Percentiles rank a stretch among this genome's conserved stretches.
These are phyloP conservation scores for Eulemur albifrons DNA, from an alignment of 2,797 vertebrate species.

Conservation along the genomic window DNA sequence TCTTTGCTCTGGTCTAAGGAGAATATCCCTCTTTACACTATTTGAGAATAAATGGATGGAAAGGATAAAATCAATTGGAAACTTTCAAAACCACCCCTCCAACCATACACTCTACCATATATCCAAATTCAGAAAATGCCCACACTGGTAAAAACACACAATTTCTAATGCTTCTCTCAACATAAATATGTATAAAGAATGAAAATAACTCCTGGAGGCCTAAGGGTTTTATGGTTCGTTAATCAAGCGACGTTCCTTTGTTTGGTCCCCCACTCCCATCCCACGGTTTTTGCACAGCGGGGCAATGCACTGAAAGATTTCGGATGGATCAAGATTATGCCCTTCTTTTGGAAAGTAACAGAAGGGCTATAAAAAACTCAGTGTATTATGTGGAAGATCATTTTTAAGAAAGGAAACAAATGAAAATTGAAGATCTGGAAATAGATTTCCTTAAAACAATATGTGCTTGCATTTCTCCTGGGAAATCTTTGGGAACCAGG, in stretches of 20 bases:
- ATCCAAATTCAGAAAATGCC: neutral
- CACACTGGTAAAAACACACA: neutral
- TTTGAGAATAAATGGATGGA: conserved; percentile 32
- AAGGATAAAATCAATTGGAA: conserved; percentile 6
- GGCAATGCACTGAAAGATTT: neutral
- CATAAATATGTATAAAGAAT: neutral
- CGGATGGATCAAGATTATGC: neutral
- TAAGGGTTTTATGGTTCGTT: neutral
- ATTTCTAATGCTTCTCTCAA: conserved; percentile 18
- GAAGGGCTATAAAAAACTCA: neutral
- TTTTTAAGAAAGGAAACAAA: conserved; percentile 24
- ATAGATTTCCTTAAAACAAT: neutral
- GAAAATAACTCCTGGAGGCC: neutral
- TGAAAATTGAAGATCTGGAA: conserved; percentile 16
- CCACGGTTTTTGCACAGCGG: neutral
- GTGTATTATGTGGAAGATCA: neutral
- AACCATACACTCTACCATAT: neutral
- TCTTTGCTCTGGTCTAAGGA: neutral
- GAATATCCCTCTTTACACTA: neutral
- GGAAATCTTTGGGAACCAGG: neutral
- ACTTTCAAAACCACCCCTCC: neutral
- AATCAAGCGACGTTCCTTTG: neutral
- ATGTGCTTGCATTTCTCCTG: neutral
- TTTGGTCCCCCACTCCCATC: neutral
- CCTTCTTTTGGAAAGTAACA: neutral